These are phyloP conservation scores for Sipha flava DNA, from an alignment of 1,140 invertebrate species.

Conservation along the genomic window DNA sequence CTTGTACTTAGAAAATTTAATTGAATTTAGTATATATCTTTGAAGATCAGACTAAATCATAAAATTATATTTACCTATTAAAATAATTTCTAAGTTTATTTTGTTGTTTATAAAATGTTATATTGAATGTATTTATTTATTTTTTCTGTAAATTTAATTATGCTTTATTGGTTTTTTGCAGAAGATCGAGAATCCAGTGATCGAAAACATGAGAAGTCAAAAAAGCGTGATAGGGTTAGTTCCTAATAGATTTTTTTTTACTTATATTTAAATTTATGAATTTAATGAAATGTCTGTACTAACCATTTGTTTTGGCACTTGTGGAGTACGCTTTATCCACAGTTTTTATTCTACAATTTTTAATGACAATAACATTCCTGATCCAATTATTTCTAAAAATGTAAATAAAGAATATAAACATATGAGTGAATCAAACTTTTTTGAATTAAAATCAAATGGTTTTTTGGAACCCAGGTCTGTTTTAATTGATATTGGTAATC, in stretches of 20 bases:
- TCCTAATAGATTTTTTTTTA: not conserved
- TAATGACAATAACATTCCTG: constrained; percentile 5
- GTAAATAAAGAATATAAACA: constrained; percentile 11
- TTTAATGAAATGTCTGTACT: constrained; percentile 1
- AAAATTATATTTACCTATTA: too few species aligned
- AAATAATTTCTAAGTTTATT: too few species aligned
- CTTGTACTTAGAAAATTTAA: too few species aligned
- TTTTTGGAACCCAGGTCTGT: constrained; percentile 12
- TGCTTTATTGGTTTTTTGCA: not conserved
- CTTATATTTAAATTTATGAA: not conserved
- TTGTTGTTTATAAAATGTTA: too few species aligned
- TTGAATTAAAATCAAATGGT: constrained; percentile 6
- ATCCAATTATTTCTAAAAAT: not conserved
- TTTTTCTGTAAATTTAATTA: not conserved
- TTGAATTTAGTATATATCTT: too few species aligned
- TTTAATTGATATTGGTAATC: constrained; percentile 11
- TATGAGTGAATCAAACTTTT: not conserved
- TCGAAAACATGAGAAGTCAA: constrained; percentile 28
- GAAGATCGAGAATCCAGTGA: constrained; percentile 26
- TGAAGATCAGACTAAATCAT: too few species aligned
- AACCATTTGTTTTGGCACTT: constrained; percentile 20
- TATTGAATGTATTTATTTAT: not conserved
- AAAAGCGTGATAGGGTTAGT: constrained; percentile 31
- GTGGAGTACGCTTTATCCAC: not conserved
- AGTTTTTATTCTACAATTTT: constrained; percentile 22